Percentiles rank a stretch among this genome's conserved stretches.
phyloP scores from a whole-genome alignment of 2,888 invertebrate species.

The Drosophila borealis region DNA sequence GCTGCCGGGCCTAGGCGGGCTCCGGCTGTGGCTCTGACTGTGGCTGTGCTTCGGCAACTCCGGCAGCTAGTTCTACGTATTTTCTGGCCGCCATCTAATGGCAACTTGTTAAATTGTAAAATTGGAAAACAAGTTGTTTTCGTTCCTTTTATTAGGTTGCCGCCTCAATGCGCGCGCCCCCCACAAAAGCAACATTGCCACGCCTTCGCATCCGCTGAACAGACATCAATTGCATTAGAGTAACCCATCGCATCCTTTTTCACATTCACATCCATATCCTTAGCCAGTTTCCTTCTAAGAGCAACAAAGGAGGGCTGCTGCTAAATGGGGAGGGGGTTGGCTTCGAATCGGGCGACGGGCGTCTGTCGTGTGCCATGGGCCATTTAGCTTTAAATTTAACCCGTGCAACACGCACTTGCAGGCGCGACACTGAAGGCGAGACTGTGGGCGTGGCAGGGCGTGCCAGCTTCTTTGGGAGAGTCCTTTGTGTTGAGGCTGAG shows the following conservation, averaged over 20 bases:
- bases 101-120: slow-evolving; percentile 84
- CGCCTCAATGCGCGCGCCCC: slow-evolving; percentile 71
- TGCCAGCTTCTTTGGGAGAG: neutral
- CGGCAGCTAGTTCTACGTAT: slow-evolving; percentile 5
- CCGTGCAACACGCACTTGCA: slow-evolving; percentile 3
- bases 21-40: neutral
- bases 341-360: neutral
- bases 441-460: slow-evolving; percentile 10
- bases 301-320: too few relatives aligned
- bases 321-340: too few relatives aligned
- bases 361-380: slow-evolving; percentile 65
- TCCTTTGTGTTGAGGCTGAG: neutral
- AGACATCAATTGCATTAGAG: slow-evolving; percentile 83
- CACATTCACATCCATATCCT: slow-evolving; percentile 7
- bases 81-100: slow-evolving; percentile 61
- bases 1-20: slow-evolving; percentile 10
- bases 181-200: slow-evolving; percentile 25
- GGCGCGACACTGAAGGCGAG: slow-evolving; percentile 9
- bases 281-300: slow-evolving; percentile 2
- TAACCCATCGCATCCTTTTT: slow-evolving; percentile 20
- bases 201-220: slow-evolving; percentile 35
- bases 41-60: slow-evolving; percentile 11
- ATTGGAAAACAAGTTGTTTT: slow-evolving; percentile 84
- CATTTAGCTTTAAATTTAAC: slow-evolving; percentile 77
- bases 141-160: slow-evolving; percentile 82